phyloP scores from a whole-genome alignment of 1,140 invertebrate genomes.

The Mylabris phalerata region DNA sequence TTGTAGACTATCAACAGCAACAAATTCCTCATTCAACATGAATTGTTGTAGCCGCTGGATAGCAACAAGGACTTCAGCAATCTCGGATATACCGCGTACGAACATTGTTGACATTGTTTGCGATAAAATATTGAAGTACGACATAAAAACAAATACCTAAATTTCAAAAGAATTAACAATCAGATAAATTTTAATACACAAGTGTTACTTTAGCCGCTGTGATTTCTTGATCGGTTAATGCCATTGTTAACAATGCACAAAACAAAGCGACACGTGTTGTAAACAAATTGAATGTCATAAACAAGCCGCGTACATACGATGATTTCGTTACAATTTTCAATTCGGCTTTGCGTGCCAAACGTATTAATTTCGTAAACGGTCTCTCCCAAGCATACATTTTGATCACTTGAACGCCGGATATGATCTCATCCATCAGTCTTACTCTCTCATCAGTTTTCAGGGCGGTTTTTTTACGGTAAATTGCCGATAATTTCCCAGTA shows the following conservation, averaged over 20 bases:
- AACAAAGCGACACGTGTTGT: slow-evolving; percentile 70
- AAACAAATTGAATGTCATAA: slow-evolving; percentile 67
- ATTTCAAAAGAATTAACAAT: no score
- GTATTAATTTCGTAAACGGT: slow-evolving; percentile 57
- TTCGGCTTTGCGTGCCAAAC: slow-evolving; percentile 54
- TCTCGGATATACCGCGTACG: slow-evolving; percentile 49
- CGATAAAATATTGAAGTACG: slow-evolving; percentile 63
- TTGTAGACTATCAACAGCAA: slow-evolving; percentile 24
- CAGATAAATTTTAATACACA: no score
- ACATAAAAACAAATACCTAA: slow-evolving; percentile 51
- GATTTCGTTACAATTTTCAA: slow-evolving; percentile 58
- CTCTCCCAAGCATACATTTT: slow-evolving; percentile 80
- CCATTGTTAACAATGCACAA: slow-evolving; percentile 64
- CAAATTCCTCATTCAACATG: slow-evolving; percentile 55
- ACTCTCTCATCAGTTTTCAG: slow-evolving; percentile 68
- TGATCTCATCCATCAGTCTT: slow-evolving; percentile 71
- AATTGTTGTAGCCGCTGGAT: slow-evolving; percentile 60
- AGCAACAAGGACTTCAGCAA: slow-evolving; percentile 53
- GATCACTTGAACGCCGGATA: slow-evolving; percentile 64
- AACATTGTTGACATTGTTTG: slow-evolving; percentile 68
- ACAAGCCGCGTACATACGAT: slow-evolving; percentile 63
- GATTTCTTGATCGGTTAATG: slow-evolving; percentile 59
- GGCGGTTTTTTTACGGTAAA: slow-evolving; percentile 56
- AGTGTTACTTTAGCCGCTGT: slow-evolving; percentile 60
- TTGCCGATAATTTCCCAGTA: slow-evolving; percentile 59